phyloP scores from a whole-genome alignment of 2,797 vertebrate genomes.

The Parauchenoglanis ngamensis region DNA sequence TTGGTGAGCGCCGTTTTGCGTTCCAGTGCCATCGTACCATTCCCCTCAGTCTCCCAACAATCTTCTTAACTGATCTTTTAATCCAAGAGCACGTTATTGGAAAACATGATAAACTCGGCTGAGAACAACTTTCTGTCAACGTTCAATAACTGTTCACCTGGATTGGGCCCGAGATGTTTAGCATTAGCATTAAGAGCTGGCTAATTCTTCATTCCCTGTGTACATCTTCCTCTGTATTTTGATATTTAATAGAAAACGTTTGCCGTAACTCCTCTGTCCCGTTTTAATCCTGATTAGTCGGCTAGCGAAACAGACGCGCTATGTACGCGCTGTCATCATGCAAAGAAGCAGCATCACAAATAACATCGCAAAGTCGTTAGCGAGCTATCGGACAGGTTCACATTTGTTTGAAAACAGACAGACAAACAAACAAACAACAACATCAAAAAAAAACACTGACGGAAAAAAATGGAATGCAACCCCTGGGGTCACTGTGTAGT shows the following conservation, averaged over 20 bases:
- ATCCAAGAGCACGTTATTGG: background rate
- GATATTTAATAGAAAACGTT: background rate
- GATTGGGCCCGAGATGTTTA: background rate
- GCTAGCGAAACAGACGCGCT: background rate
- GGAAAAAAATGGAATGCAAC: conserved; percentile 48
- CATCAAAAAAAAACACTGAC: conserved; percentile 10
- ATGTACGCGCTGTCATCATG: background rate
- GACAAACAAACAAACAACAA: background rate
- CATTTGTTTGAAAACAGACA: conserved; percentile 44
- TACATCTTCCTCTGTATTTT: background rate
- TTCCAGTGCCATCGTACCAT: background rate
- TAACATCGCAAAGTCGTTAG: background rate
- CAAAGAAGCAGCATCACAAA: background rate
- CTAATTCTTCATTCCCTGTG: background rate
- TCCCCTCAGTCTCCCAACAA: background rate
- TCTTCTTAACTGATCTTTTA: background rate
- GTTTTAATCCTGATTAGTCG: background rate
- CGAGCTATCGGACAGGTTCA: conserved; percentile 36
- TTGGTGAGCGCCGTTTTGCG: background rate
- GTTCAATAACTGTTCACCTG: background rate
- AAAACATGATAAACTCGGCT: background rate
- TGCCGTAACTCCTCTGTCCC: background rate
- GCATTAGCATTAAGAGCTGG: conserved; percentile 2
- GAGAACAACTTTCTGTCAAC: background rate
- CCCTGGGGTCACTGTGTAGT: conserved; percentile 42